Evolutionary conservation across 2,113 vertebrate genomes (phyloP), one percentile per base, ranked within the genome.

Genomic region (Cheirogaleus medius): DNA sequence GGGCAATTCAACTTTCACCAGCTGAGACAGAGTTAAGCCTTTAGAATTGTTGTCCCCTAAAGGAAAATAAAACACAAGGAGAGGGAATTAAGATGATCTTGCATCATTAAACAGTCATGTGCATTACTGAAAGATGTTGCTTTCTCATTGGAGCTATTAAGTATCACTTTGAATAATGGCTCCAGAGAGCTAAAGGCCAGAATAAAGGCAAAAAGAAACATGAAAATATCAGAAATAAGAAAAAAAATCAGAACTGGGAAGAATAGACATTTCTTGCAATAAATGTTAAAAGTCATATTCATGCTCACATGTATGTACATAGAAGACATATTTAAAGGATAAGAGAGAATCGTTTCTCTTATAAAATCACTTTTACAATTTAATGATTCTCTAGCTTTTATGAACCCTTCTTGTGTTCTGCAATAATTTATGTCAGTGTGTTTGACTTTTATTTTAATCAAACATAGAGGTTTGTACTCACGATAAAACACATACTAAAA

Each of bases 31-130:
- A 97, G 93, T 84, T 97, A 98, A 98, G 95, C 83, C 85, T 97
- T 87, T 82, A 84, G 82, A 98, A 97, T 20, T 97, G 89, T 97
- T 96, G 89, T 23, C 42, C 9, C 1, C 96, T 95, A 49, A 98
- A 98, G 97, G 85, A 98, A 98, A 98, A 98, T 97, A 97, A 98
- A 98, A 98, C 11, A 58, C 68, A 60, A 96, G 90, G 78, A 87
- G 87, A 95, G 68, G 37, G 88, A 96, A 97, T 98, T 93, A 87
- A n/a, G 83, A 88, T 89, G 97, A 98, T 94, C 69, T 92, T 97
- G 39, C 44, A 95, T 76, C 91, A 73, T 97, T 98, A 96, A 97
- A 74, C 90, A 97, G 84, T 81, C 88, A 90, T 1, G 0, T 69
- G 64, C 5, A 76, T 78, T 66, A n/a, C 63, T 60, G 64, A 98